Conservation (phyloP, 2,888 invertebrate genomes). For the Agrypnus murinus region DNA sequence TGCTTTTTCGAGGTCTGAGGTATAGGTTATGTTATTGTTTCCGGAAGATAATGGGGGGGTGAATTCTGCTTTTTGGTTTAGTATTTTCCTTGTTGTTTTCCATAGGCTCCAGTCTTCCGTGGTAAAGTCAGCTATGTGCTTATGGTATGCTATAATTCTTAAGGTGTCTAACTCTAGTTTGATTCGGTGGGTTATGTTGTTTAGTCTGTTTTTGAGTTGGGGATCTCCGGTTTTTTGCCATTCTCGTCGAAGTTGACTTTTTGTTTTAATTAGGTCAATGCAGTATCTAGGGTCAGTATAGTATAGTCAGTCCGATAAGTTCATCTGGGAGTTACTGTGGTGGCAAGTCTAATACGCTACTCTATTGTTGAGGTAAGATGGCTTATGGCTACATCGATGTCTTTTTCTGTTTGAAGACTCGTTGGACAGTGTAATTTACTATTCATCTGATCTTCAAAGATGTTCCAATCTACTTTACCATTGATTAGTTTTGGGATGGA, state of each 20-base stretch:
- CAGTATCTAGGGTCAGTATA: background rate
- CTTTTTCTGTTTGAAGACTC: background rate
- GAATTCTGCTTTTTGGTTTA: too few species aligned
- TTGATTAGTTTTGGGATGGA: slow-evolving; percentile 17
- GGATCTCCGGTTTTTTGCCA: slow-evolving; percentile 9
- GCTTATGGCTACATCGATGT: slow-evolving; percentile 11
- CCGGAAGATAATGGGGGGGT: too few species aligned
- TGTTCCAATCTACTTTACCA: background rate
- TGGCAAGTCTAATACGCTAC: background rate
- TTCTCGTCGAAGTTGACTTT: slow-evolving; percentile 12
- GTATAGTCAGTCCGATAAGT: background rate
- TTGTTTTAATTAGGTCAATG: slow-evolving; percentile 17
- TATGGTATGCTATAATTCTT: too few species aligned
- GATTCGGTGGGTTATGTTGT: slow-evolving; percentile 6
- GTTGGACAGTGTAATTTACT: background rate
- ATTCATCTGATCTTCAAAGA: slow-evolving; percentile 12
- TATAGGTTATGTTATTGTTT: too few species aligned
- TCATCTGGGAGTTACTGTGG: too few species aligned
- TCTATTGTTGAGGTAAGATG: slow-evolving; percentile 26
- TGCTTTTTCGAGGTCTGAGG: too few species aligned
- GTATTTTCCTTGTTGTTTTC: too few species aligned
- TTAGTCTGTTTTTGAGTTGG: slow-evolving; percentile 7
- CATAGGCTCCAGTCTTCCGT: too few species aligned
- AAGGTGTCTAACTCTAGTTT: too few species aligned
- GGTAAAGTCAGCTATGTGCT: too few species aligned